phyloP scores from a whole-genome alignment of 2,113 vertebrate species.

The Etia nguti region DNA sequence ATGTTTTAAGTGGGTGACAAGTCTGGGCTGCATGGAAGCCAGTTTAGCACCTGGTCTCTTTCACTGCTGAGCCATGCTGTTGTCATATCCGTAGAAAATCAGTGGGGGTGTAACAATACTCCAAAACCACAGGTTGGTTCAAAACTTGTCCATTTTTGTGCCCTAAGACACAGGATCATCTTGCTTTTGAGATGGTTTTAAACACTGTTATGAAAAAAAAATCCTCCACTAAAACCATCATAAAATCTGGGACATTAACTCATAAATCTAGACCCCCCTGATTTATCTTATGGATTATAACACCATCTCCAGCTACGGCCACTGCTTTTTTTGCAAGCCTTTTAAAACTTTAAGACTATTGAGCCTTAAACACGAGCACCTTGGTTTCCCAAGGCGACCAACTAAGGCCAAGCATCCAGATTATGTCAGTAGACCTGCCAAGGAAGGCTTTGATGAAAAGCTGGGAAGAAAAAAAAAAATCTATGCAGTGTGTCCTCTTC shows the following conservation, averaged over 20 bases:
- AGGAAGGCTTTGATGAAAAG: constrained; percentile 54
- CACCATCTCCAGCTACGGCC: neutral
- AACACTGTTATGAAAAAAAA: neutral
- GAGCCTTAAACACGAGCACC: neutral
- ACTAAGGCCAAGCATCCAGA: constrained; percentile 57
- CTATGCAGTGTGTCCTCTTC: constrained; percentile 54
- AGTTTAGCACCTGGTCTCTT: neutral
- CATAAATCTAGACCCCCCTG: neutral
- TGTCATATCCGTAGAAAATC: neutral
- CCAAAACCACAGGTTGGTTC: neutral
- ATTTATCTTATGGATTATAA: neutral
- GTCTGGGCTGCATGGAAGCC: neutral
- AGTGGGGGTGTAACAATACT: neutral
- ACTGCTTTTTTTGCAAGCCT: neutral
- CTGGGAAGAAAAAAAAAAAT: constrained; percentile 10
- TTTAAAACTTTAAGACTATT: neutral
- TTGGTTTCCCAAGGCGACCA: constrained; percentile 49
- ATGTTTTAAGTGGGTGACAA: neutral
- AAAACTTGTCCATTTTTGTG: neutral
- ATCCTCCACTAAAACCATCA: neutral
- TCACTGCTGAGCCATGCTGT: neutral
- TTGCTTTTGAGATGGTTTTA: neutral
- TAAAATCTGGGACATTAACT: neutral
- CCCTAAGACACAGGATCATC: neutral
- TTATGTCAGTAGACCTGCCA: constrained; percentile 54